Base-by-base conservation (phyloP, 2,113 vertebrate species). In the Dipodomys ordii region DNA sequence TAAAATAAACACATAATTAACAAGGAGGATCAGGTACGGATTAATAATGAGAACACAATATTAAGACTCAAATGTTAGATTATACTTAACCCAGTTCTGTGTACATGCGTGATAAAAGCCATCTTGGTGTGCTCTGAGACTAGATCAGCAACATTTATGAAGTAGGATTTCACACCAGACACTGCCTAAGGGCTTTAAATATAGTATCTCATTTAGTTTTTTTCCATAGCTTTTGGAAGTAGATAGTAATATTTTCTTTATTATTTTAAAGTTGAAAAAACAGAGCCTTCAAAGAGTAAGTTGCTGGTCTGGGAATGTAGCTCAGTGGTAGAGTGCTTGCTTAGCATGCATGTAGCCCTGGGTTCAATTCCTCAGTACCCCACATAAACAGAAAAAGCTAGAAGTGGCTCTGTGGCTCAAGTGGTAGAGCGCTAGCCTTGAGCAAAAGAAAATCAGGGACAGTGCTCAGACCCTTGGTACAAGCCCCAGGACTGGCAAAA, bases 81-180 rank as follows among this genome's bases (percentile, higher is more conserved):
- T 72, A 85, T 73, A 91, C 87, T 73, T 83, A 87, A 79, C 79
- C n/a, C 6, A 72, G 57, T 73, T 93, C 18, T 81, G 22, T 77
- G 39, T 2, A 18, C 18, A 28, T 7, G 62, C 25, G 19, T 64
- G 20, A 32, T 8, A 72, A 72, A 72, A 72, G 30, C 22, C 15
- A 8, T 79, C 30, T 69, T 82, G 73, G 7, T 19, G 64, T 60
- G 5, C 12, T 91, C 44, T 77, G 32, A 82, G 39, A 60, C 19
- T 72, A 80, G 28, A 68, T 80, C 67, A 92, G 11, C 71, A 86
- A 32, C 71, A 86, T 13, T 81, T 73, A 30, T 68, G 8, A 53
- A 20, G 39, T 27, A 28, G 69, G 65, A 68, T 44, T n/a, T 25
- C 8, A 3, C 16, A 6, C 11, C 18, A 46, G 72, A 18, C 18